phyloP scores from a whole-genome alignment of 2,888 invertebrate genomes.

The Temnothorax ravouxi region DNA sequence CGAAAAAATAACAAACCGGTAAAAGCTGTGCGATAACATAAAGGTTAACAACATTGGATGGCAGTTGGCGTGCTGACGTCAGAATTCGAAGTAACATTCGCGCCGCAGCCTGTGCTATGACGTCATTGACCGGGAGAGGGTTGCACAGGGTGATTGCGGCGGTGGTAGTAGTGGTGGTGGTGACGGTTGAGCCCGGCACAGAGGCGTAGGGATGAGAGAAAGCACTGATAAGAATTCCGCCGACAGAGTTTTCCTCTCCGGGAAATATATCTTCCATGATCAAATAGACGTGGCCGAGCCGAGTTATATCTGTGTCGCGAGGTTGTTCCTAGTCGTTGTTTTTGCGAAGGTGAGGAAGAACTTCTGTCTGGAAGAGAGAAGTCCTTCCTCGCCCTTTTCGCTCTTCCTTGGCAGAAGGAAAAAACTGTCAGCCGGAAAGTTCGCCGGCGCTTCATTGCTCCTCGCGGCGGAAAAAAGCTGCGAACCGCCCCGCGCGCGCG shows the following conservation, averaged over 20 bases:
- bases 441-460: slow-evolving; percentile 5
- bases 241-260: slow-evolving; percentile 19
- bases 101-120: slow-evolving; percentile 79
- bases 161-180: background rate
- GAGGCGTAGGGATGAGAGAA: slow-evolving; percentile 69
- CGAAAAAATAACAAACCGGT: background rate
- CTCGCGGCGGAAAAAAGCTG: slow-evolving; percentile 1
- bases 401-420: background rate
- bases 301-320: slow-evolving; percentile 14
- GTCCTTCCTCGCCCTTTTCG: background rate
- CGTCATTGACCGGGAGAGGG: slow-evolving; percentile 74
- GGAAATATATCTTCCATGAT: slow-evolving; percentile 34
- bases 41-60: slow-evolving; percentile 26
- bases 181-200: slow-evolving; percentile 45
- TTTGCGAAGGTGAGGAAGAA: background rate
- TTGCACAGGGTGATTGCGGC: slow-evolving; percentile 65
- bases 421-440: slow-evolving; percentile 8
- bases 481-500: background rate
- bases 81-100: slow-evolving; percentile 73
- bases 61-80: slow-evolving; percentile 76
- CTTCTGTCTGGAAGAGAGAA: background rate
- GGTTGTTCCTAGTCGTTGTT: slow-evolving; percentile 14
- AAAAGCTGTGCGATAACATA: slow-evolving; percentile 17
- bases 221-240: slow-evolving; percentile 62
- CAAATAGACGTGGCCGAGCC: slow-evolving; percentile 5